Base-by-base conservation (phyloP, 2,797 vertebrate genomes). In the Tympanoctomys barrerae region DNA sequence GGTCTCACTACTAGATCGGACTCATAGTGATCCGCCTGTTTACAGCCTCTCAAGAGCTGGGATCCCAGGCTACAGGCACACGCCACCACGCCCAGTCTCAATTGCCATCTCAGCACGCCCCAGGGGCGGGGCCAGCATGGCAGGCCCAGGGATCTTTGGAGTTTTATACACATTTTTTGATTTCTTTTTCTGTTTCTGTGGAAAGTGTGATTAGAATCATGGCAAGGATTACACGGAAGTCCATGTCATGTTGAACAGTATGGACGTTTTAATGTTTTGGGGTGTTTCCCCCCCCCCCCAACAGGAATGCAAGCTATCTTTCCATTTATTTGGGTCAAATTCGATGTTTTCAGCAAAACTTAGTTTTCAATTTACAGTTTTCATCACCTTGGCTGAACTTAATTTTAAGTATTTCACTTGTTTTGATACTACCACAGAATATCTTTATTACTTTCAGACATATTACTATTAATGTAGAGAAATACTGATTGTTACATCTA, bases 401-500 rank as follows among this genome's bases (percentile, higher is more conserved):
- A 90, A 90, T 89, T 33, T 19, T 79, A 78, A 78, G 42, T 49
- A 70, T 81, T 75, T 31, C 52, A 52, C 28, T 91, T 64, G 14
- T 57, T 57, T 66, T 54, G 8, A 75, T 73, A 46, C 22, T 52
- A 79, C 36, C 36, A 12, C 54, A 16, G 85, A 71, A 18, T 71
- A 80, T n/a, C 42, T 86, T 54, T 80, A 84, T 84, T 85, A 68
- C 68, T 64, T 62, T 86, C 70, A 62, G 11, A 91, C 24, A 86
- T 42, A 52, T 87, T 70, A 70, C 14, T 46, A 28, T 64, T 62
- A 57, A 16, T 83, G 1, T 77, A 84, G 19, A 79, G 26, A 90
- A 70, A n/a, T 70, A 70, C 62, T 66, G 64, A 33, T 33, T 66
- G 28, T 66, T 66, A 13, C 31, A 66, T 66, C 12, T 66, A 24